phyloP scores from a whole-genome alignment of 2,113 vertebrate genomes.

The Circaetus cinerascens region DNA sequence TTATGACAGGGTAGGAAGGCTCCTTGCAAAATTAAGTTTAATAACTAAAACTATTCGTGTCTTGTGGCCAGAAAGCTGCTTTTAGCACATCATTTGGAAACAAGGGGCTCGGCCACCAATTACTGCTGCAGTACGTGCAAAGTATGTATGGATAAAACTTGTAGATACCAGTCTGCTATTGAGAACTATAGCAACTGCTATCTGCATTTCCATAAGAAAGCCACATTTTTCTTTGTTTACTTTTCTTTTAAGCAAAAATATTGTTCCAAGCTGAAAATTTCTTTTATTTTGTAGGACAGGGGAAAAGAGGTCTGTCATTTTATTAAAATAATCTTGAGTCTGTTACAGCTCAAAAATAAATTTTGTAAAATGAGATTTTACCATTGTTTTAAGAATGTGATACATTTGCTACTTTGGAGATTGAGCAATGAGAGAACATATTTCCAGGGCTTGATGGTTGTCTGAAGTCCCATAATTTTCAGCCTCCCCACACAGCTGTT shows the following conservation, averaged over 20 bases:
- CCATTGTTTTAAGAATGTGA: background rate
- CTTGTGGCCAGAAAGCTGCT: slow-evolving; percentile 28
- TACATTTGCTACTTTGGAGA: background rate
- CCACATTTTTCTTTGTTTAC: background rate
- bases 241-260: background rate
- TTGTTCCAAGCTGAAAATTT: background rate
- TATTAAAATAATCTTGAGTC: background rate
- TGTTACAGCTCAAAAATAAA: background rate
- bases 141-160: background rate
- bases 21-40: slow-evolving; percentile 5
- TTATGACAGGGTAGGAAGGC: background rate
- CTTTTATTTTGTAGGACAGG: background rate
- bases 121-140: background rate
- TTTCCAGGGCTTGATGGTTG: background rate
- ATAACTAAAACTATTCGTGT: slow-evolving; percentile 5
- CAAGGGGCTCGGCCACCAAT: background rate
- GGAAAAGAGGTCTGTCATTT: background rate
- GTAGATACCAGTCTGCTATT: background rate
- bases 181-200: background rate
- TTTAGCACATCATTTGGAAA: slow-evolving; percentile 11
- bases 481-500: background rate
- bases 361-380: background rate
- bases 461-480: background rate
- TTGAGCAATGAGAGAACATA: fast-evolving
- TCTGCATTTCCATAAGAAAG: background rate